phyloP scores from a whole-genome alignment of 2,797 vertebrate species.

The Acanthiza pusilla region DNA sequence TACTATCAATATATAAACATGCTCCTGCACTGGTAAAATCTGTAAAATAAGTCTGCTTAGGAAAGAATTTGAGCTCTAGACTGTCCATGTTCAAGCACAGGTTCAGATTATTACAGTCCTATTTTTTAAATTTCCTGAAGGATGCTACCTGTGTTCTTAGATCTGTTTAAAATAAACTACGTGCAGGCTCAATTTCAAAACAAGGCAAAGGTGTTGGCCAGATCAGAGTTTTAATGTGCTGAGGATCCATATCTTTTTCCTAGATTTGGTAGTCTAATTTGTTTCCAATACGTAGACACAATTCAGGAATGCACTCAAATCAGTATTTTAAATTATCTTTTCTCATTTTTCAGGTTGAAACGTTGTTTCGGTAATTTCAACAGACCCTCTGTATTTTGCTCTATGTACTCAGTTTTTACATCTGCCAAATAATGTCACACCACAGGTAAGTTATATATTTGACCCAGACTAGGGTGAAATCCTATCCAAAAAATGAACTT shows the following conservation, averaged over 20 bases:
- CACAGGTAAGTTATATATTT: not conserved
- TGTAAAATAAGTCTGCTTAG: slow-evolving; percentile 19
- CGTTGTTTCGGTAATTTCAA: not conserved
- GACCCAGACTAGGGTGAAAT: not conserved
- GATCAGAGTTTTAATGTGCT: not conserved
- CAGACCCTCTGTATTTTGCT: slow-evolving; percentile 18
- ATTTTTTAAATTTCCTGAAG: not conserved
- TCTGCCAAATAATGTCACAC: not conserved
- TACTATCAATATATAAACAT: not conserved
- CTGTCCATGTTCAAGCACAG: not conserved
- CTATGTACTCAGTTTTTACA: not conserved
- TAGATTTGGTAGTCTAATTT: not conserved
- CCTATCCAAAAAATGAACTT: not conserved
- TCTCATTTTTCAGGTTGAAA: slow-evolving; percentile 1
- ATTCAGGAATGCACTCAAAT: not conserved
- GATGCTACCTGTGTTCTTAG: not conserved
- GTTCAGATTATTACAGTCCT: not conserved
- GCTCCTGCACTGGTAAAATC: slow-evolving; percentile 23
- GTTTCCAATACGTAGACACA: not conserved
- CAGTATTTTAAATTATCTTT: not conserved
- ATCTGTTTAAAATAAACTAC: not conserved
- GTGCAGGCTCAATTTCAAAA: not conserved
- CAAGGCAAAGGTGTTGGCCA: not conserved
- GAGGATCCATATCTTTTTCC: not conserved
- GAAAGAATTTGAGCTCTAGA: slow-evolving; percentile 50